Base-by-base conservation (phyloP, 2,888 invertebrate species). In the Drosophila neotestacea region DNA sequence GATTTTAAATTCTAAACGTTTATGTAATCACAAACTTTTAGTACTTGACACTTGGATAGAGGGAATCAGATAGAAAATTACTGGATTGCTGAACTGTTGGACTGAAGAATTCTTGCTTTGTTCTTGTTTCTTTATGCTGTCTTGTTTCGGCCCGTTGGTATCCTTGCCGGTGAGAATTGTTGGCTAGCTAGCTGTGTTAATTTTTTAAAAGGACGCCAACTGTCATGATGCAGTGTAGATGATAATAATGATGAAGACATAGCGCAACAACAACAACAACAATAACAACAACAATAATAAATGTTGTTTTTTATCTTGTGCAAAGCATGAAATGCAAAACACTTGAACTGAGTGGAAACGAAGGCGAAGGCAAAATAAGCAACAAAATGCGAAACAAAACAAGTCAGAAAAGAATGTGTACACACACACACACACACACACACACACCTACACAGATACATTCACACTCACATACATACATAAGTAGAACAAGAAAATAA, bases 301-400 rank as follows among this genome's bases (percentile, higher is more conserved):
- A 63, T 48, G 79, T 79, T 77, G 74, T 74, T 67, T 67, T 77
- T 78, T 76, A 69, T 73, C 59, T 73, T 56, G 62, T 59, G 72
- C 67, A 70, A 78, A 86, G 83, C 77, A 81, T 70, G 67, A 88
- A 82, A 88, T 83, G 82, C 85, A 88, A 82, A 83, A 85, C 88
- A 83, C 83, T 83, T 83, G 85, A 83, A 82, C 83, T 88, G 85
- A 83, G 85, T 83, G 83, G 69, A 83, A 83, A 71, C 69, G 85
- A 82, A 83, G 79, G 83, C 85, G 62, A 87, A 71, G 76, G 85
- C 55, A 72, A 85, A 83, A 81, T 52, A 81, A 69, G 67, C 73
- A 77, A 72, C 87, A 73, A 64, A 84, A 80, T 65, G 71, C 47
- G 65, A 56, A 64, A 66, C 62, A 66, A 77, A 67, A 63, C 69